Base-by-base conservation (phyloP, 2,113 vertebrate genomes). In the Strigops habroptila region DNA sequence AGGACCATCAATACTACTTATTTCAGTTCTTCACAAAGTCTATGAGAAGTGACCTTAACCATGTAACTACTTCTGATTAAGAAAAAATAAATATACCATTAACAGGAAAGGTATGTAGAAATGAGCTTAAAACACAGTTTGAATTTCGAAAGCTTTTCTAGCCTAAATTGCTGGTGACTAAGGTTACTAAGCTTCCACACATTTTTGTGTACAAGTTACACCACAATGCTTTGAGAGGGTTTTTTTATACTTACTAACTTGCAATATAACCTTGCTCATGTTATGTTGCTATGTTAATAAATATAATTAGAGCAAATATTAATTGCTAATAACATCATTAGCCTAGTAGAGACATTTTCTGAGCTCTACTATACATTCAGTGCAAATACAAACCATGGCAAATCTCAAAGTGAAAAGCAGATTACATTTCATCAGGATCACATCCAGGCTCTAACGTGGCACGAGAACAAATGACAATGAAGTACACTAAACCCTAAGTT, bases 321-420 rank as follows among this genome's bases (percentile, higher is more conserved):
- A 83, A 80, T 31, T 53, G 18, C 28, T 81, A 53, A 43, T 31
- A 87, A 49, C n/a, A 86, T 33, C 3, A 3, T 25, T 49, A 74
- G 41, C 59, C 39, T 22, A 37, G 37, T 0, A 84, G 30, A 31
- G 79, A 85, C 43, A 70, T 78, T 82, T 53, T 23, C 67, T 92
- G 28, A 91, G 51, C 74, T 82, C 86, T 74, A 85, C 25, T 12
- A 89, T 30, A 65, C 4, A 63, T 74, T 82, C 90, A 69, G 12
- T 60, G 53, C 27, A 97, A 91, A 96, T 51, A 91, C 14, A 90
- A 95, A 83, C 31, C 59, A 68, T 37, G 78, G 64, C 74, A 18
- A 94, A 46, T 30, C 60, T 57, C 89, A 93, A 96, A 68, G 57
- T 53, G 73, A 94, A 94, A 82, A 73, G 92, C 37, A 90, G 69